Percentiles rank a stretch among this genome's conserved stretches.
Conservation (phyloP, 1,140 invertebrate genomes). For the Temnothorax nylanderi region DNA sequence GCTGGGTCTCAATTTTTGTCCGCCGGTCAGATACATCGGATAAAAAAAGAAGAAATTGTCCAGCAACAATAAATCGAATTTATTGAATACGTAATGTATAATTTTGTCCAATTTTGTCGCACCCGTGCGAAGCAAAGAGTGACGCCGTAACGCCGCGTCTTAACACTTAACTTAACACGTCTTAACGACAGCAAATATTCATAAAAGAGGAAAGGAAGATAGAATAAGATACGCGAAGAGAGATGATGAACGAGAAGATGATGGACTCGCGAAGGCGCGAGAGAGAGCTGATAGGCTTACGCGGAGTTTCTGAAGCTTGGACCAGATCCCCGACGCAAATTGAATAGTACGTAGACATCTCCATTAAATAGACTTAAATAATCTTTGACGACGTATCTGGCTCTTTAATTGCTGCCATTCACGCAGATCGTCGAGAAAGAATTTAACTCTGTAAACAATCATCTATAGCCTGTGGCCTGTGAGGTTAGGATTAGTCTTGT, state of each 20-base stretch:
- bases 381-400: not conserved
- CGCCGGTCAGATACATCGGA: not conserved
- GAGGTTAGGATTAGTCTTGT: not conserved
- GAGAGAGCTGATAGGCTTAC: constrained; percentile 90
- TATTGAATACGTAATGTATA: no score
- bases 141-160: no score
- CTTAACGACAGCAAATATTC: not conserved
- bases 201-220: not conserved
- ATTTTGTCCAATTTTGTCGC: no score
- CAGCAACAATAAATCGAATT: not conserved
- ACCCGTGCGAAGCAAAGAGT: not conserved
- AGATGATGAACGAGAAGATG: constrained; percentile 40
- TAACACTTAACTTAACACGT: not conserved
- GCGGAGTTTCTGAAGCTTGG: constrained; percentile 90
- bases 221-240: not conserved
- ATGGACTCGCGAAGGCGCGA: constrained; percentile 89
- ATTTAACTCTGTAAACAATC: not conserved
- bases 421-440: not conserved
- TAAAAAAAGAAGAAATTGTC: no score
- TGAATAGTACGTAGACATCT: constrained; percentile 86
- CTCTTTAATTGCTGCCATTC: no score
- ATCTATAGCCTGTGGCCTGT: not conserved
- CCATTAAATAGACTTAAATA: not conserved
- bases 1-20: not conserved
- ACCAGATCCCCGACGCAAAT: constrained; percentile 89